Conservation (phyloP, 2,888 invertebrate species). For the Drosophila mayaguana region DNA sequence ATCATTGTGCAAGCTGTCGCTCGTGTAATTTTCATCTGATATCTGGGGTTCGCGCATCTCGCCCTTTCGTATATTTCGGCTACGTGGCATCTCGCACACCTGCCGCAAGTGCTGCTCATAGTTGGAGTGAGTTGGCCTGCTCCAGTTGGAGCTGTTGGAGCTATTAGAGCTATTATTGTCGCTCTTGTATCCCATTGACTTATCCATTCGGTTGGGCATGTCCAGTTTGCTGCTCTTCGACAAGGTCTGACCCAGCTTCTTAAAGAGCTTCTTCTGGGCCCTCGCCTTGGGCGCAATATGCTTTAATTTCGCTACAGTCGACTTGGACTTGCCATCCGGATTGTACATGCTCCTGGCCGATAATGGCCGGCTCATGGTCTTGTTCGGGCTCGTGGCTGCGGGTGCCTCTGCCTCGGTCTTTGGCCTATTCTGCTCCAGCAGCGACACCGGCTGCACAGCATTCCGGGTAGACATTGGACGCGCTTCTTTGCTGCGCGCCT, state of each 20-base stretch:
- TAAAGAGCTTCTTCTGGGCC: background rate
- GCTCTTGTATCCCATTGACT: background rate
- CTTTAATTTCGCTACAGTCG: background rate
- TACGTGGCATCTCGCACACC: background rate
- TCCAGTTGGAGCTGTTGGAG: too few relatives aligned
- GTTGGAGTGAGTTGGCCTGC: background rate
- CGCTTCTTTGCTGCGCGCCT: background rate
- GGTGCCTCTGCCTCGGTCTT: fast-evolving
- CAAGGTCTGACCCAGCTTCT: background rate
- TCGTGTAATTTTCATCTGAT: background rate
- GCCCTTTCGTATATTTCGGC: constrained; percentile 5
- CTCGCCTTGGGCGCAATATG: background rate
- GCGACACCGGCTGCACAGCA: background rate
- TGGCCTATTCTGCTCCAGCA: background rate
- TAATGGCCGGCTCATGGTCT: background rate
- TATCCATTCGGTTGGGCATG: background rate
- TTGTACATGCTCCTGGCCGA: background rate
- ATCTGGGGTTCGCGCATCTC: constrained; percentile 29
- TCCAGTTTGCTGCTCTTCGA: background rate
- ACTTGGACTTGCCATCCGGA: background rate
- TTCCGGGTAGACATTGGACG: background rate
- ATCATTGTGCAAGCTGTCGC: background rate
- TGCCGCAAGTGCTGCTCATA: background rate
- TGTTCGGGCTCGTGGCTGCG: too few relatives aligned
- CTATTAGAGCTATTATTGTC: too few relatives aligned